phyloP scores from a whole-genome alignment of 2,888 invertebrate species.

The Pediacus dermestoides region DNA sequence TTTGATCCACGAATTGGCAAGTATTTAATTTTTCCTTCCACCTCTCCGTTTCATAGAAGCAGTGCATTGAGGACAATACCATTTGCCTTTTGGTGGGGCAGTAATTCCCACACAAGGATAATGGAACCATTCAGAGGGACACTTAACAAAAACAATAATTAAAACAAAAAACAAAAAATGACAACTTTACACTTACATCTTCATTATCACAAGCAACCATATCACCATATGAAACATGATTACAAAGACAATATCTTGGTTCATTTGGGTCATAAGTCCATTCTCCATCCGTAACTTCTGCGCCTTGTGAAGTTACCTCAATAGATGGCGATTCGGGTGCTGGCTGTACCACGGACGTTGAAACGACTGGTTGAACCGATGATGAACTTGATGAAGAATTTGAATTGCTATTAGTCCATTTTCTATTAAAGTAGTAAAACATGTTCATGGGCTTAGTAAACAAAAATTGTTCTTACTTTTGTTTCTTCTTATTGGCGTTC shows the following conservation, averaged over 20 bases:
- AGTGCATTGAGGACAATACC: slow-evolving; percentile 97
- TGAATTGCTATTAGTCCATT: slow-evolving; percentile 37
- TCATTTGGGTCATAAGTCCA: slow-evolving; percentile 97
- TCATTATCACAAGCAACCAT: slow-evolving; percentile 99
- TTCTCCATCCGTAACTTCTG: slow-evolving; percentile 67
- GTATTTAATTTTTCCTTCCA: slow-evolving; percentile 72
- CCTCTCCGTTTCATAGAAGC: slow-evolving; percentile 81
- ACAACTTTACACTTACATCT: slow-evolving; percentile 63
- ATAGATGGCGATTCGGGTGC: slow-evolving; percentile 49
- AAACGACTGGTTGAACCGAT: slow-evolving; percentile 44
- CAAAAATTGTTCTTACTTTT: slow-evolving; percentile 50
- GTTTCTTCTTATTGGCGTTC: slow-evolving; percentile 59
- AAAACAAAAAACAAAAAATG: slow-evolving; percentile 1
- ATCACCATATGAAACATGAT: slow-evolving; percentile 95
- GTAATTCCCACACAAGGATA: slow-evolving; percentile 96
- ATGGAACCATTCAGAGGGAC: slow-evolving; percentile 99
- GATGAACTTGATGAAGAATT: slow-evolving; percentile 32
- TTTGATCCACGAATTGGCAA: no score
- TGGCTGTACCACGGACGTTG: slow-evolving; percentile 30
- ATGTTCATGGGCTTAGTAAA: background rate
- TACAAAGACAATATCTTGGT: slow-evolving; percentile 93
- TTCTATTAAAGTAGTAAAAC: slow-evolving; percentile 32
- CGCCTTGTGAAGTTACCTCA: slow-evolving; percentile 50
- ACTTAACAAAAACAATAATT: slow-evolving; percentile 63
- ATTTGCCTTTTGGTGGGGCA: slow-evolving; percentile 95